Evolutionary conservation across 1,140 invertebrate genomes (phyloP).

Genomic region (Hycleus cichorii): DNA sequence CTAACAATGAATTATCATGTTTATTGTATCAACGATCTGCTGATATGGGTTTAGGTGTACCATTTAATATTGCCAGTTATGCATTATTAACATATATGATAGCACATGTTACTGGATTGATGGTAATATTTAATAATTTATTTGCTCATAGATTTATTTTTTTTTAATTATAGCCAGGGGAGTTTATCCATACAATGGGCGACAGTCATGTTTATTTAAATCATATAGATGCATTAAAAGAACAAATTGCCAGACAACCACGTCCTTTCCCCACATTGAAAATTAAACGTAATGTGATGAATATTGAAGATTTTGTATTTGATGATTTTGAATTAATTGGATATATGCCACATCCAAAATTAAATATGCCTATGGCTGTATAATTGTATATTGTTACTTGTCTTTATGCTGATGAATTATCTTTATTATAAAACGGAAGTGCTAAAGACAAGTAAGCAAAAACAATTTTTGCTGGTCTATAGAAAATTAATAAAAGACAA

Average conservation of each 20-base stretch:
- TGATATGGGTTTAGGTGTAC: conserved; percentile 96
- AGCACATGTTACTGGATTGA: conserved; percentile 84
- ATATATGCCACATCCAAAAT: conserved; percentile 87
- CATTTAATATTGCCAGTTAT: conserved; percentile 99
- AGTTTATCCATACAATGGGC: conserved; percentile 94
- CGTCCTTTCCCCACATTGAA: conserved; percentile 75
- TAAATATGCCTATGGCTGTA: conserved; percentile 95
- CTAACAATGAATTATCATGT: conserved; percentile 75
- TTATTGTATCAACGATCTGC: conserved; percentile 95
- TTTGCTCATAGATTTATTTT: neutral
- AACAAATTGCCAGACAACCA: conserved; percentile 77
- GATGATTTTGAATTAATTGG: conserved; percentile 84
- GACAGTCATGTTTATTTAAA: conserved; percentile 96
- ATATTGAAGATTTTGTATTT: conserved; percentile 85
- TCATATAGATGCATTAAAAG: conserved; percentile 78
- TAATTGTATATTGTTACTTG: conserved; percentile 51
- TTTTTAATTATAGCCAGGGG: conserved; percentile 64
- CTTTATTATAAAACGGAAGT: too few species aligned
- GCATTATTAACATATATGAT: conserved; percentile 93
- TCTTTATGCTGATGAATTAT: too few species aligned
- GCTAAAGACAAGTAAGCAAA: too few species aligned
- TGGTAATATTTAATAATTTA: conserved; percentile 43
- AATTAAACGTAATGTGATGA: conserved; percentile 60
- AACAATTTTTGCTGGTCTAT: too few species aligned
- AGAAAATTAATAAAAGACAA: too few species aligned